Evolutionary conservation across 2,113 vertebrate species (phyloP), one percentile per base, ranked within the genome.

Genomic region (Gorsachius goisagi): DNA sequence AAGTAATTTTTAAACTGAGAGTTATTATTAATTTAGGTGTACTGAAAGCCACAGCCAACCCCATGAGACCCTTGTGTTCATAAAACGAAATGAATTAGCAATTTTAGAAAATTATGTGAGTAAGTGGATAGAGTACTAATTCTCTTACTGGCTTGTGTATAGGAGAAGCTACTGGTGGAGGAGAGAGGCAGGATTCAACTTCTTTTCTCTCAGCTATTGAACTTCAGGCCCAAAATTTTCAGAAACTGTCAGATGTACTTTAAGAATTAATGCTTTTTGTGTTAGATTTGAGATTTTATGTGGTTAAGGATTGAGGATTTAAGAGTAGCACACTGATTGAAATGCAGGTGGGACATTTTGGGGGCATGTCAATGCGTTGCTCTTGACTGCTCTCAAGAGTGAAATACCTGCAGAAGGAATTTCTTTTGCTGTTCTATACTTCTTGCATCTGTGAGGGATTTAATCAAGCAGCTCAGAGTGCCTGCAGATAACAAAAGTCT

Each of bases 21-120:
- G 35, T 66, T 56, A 13, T 69, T 90, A 62, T 4, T 83, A 44
- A 85, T 80, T 85, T 67, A 81, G 50, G 23, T 41, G 4, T 76
- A n/a, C 39, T 85, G 71, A 90, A 79, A 66, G 77, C 26, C 35
- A 41, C 33, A 79, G 35, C 32, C 52, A 86, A 12, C 6, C 16
- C 22, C 10, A 26, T 60, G 23, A 45, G 92, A 85, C 26, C 4
- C 21, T 53, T 0, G 0, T 87, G 13, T 60, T 77, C 19, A 16
- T 85, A 68, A 82, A 44, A 58, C 2, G 2, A 41, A 32, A 26
- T 52, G n/a, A 55, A 32, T 50, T 78, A 66, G 41, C 10, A 23
- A 3, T 62, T 18, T 81, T 66, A 77, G 19, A 52, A 86, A 67
- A 19, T 53, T 81, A 37, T 1, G 24, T 71, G 72, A 80, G 15